Base-by-base conservation (phyloP, 2,888 invertebrate genomes). In the Deilephila porcellus region DNA sequence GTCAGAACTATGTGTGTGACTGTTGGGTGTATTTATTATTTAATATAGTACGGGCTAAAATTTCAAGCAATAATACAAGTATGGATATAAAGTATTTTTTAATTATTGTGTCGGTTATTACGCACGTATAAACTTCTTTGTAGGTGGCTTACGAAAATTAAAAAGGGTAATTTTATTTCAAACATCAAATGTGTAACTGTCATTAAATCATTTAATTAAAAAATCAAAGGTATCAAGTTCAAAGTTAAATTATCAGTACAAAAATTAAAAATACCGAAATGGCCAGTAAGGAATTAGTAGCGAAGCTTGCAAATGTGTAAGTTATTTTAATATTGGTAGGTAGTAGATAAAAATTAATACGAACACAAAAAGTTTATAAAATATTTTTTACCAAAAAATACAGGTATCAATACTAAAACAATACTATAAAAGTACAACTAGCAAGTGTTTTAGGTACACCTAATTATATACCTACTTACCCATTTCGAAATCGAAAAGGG, bases 261-360 rank as follows among this genome's bases (percentile, higher is more conserved):
- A 67, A 45, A n/a, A 19, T 32, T 19, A 19, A 3, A 34, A 14
- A 29, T 32, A 19, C 32, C 6, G 53, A 29, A 3, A 76, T 76
- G 74, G 62, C 74, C 25, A 71, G 74, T n/a, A 74, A 73, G 29
- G 71, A 74, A 11, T 62, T 74, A 32, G 52, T 74, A 37, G 71
- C 71, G 14, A 76, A 76, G 32, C 52, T 76, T 29, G 76, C 76
- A 17, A 59, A 59, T 45, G 37, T 73, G 73, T 73, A 56, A 67
- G 71, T 72, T 29, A 25, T 20, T 60, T 0, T 25, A 25, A 25
- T 25, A 25, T 25, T 25, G 25, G 25, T 25, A 25, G 25, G 1
- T 25, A 25, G 25, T 25, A 60, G 6, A 20, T 60, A 25, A 11
- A 60, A 20, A n/a, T 60, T 11, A 0, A 11, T 60, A 25, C 19